phyloP scores from a whole-genome alignment of 2,888 invertebrate species.

The Pheosia gnoma region DNA sequence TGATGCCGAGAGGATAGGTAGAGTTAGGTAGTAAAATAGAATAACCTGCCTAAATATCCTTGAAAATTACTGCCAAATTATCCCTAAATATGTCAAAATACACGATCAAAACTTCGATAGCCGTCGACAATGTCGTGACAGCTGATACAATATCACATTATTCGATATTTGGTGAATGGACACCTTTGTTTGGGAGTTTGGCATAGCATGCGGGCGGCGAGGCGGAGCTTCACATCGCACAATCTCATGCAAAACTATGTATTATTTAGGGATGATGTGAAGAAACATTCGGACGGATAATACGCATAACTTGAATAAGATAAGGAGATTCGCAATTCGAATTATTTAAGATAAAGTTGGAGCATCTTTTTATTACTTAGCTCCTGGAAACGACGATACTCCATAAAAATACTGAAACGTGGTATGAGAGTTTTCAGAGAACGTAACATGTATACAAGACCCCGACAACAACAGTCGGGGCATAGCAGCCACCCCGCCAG shows the following conservation, averaged over 20 bases:
- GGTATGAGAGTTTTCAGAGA: no score
- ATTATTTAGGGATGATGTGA: not conserved
- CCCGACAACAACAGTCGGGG: no score
- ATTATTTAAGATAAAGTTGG: no score
- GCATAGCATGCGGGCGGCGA: conserved; percentile 16
- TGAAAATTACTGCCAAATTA: not conserved
- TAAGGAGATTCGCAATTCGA: not conserved
- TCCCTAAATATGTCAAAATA: not conserved
- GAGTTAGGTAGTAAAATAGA: no score
- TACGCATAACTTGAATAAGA: not conserved
- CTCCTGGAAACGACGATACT: no score
- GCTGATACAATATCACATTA: conserved; percentile 13
- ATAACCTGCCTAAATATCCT: not conserved
- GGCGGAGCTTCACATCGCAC: not conserved
- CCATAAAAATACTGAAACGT: no score
- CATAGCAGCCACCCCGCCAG: no score
- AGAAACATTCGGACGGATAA: not conserved
- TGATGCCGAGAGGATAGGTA: no score
- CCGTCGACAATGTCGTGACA: not conserved
- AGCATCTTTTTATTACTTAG: no score
- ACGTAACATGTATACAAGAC: no score
- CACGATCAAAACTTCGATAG: not conserved
- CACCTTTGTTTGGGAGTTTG: conserved; percentile 46
- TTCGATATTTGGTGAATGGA: conserved; percentile 36
- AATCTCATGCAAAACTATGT: not conserved